A percentile compares a stretch with the other conserved stretches of the same genome.
Conservation (phyloP, 2,888 invertebrate species). For the Notocelia uddmanniana region DNA sequence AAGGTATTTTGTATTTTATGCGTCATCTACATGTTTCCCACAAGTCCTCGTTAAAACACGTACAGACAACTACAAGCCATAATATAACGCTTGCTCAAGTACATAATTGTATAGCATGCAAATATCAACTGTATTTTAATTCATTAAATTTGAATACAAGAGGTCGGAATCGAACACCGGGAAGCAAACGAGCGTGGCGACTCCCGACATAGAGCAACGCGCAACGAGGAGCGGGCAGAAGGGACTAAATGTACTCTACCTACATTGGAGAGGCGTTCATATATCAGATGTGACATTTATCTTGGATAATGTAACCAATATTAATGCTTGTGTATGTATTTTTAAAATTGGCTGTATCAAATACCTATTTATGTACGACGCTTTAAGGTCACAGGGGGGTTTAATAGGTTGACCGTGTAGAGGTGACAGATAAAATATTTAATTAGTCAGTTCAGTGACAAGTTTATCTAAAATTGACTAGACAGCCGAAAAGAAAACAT, state of each 20-base stretch:
- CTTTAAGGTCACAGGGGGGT: no score
- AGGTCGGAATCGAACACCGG: slow-evolving; percentile 57
- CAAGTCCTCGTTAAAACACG: background rate
- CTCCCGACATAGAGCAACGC: slow-evolving; percentile 64
- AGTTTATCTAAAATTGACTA: background rate
- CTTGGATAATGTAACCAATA: no score
- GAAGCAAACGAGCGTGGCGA: slow-evolving; percentile 58
- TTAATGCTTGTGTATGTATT: background rate
- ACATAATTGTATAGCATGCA: slow-evolving; percentile 13
- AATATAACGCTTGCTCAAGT: background rate
- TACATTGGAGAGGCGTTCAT: background rate
- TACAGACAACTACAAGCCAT: background rate
- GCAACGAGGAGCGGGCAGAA: slow-evolving; percentile 59
- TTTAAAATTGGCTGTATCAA: background rate
- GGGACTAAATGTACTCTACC: slow-evolving; percentile 45
- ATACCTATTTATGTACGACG: background rate
- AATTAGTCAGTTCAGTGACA: background rate
- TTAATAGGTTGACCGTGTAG: background rate
- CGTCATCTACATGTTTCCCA: background rate
- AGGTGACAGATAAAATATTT: background rate
- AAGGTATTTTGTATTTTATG: background rate
- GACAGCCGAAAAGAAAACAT: slow-evolving; percentile 29
- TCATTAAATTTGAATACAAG: slow-evolving; percentile 56
- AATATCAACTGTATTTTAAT: slow-evolving; percentile 34
- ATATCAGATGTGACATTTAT: background rate